Evolutionary conservation across 2,888 invertebrate species (phyloP).

Genomic region (Rhagophthalmus giganteus): DNA sequence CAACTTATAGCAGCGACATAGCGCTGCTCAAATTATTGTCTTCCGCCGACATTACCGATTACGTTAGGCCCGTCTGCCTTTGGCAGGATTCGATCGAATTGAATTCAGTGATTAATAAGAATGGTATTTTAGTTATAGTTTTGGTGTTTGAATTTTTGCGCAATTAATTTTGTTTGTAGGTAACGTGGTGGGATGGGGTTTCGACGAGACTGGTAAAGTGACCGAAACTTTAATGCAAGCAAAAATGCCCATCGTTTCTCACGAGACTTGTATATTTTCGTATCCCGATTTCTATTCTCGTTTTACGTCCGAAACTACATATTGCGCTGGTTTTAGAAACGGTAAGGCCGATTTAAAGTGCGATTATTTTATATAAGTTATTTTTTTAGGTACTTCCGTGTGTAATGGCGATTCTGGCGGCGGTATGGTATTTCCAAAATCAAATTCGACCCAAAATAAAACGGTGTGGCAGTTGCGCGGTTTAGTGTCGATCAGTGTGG

Average conservation of each 20-base stretch:
- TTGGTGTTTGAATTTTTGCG: neutral
- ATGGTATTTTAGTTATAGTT: constrained; percentile 34
- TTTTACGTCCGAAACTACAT: constrained; percentile 63
- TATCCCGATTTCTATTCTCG: constrained; percentile 64
- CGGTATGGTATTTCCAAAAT: constrained; percentile 52
- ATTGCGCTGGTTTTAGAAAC: constrained; percentile 55
- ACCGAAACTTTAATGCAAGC: constrained; percentile 63
- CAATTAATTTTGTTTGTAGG: constrained; percentile 38
- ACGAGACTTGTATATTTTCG: constrained; percentile 63
- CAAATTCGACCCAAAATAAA: constrained; percentile 35
- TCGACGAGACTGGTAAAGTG: constrained; percentile 62
- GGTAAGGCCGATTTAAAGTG: too few species aligned
- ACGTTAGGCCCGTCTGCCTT: constrained; percentile 50
- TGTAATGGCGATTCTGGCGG: constrained; percentile 58
- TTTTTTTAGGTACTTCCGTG: constrained; percentile 58
- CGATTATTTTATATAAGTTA: too few species aligned
- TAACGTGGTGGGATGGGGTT: constrained; percentile 57
- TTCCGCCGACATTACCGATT: constrained; percentile 46
- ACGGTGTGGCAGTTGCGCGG: constrained; percentile 54
- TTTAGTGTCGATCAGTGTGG: constrained; percentile 62
- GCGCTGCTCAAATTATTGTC: constrained; percentile 46
- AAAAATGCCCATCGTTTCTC: constrained; percentile 64
- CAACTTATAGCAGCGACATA: constrained; percentile 47
- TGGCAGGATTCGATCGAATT: constrained; percentile 43
- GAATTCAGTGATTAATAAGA: constrained; percentile 38